Evolutionary conservation across 2,888 invertebrate genomes (phyloP), one percentile per base, ranked within the genome.

Genomic region (Neoascia interrupta): DNA sequence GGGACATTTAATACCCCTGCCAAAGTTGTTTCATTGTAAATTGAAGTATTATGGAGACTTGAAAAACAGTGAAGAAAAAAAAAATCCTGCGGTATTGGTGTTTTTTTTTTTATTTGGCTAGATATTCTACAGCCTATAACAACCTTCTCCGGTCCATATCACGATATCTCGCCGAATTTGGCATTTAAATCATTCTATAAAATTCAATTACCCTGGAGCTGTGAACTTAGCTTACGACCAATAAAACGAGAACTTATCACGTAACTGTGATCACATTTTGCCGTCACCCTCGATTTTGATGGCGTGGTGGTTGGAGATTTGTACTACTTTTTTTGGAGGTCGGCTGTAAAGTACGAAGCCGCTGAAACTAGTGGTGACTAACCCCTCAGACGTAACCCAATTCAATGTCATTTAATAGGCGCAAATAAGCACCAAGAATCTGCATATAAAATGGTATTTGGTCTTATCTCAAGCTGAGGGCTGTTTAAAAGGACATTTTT

Each of bases 201-300:
- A 82, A 82, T 81, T 82, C 81, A 82, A 82, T 82, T 82, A 82
- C 81, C 81, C 81, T 74, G 53, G 70, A 82, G 81, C 81, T 80
- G 79, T 73, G 73, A 80, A 79, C 66, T 79, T 66, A 79, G 72
- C 72, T 79, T 61, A 79, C 76, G 76, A 72, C 72, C 72, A 79
- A 79, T 79, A 79, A 79, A 72, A 72, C 31, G 60, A 41, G 28
- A 70, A 58, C 56, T 70, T 76, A 76, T 70, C 69, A 56, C 45
- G 39, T 58, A 36, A 23, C 58, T 70, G 75, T 70, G 75, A 76
- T 70, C 69, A 64, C 51, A 64, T 53, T 68, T 49, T 49, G 61
- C 16, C 47, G 54, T 41, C 34, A 5, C 6, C 5, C 18, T 3
- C 4, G 4, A 18, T n/a, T 13, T 16, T n/a, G n/a, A 15, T 18